Base-by-base conservation (phyloP, 2,888 invertebrate genomes). In the Pocota personata region DNA sequence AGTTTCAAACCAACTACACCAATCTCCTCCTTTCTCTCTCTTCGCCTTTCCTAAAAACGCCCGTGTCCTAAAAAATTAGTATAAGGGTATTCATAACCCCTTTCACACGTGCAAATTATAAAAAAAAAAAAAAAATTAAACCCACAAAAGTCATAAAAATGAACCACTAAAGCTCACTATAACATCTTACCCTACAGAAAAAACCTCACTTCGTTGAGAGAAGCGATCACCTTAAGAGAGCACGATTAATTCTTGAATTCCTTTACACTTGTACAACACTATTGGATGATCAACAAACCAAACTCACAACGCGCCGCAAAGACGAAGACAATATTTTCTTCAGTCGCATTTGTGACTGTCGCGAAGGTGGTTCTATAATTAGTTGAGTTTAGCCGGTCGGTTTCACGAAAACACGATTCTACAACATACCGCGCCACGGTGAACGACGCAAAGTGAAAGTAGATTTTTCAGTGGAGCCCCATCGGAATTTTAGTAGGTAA, bases 401-500 rank as follows among this genome's bases (percentile, higher is more conserved):
- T 43, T 27, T 69, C 3, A 14, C 12, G 19, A 35, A 48, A 52
- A 60, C 19, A 48, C 19, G 30, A 52, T 40, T 50, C 52, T 6
- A 24, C 67, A 14, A 7, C 16, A 30, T 19, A 46, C 16, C 35
- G 60, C 67, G 67, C 69, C 50, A 66, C 40, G 48, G 46, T 40
- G 16, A 48, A 32, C 58, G 27, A 57, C 27, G 19, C 69, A 69
- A 75, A 84, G 84, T 84, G 84, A 84, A 84, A 84, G 84, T 84
- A 69, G 32, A 79, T 60, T 67, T 50, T 40, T 72, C 60, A 48
- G 40, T 52, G 62, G 35, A 64, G 46, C 58, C 66, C 40, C 64
- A 75, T 69, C 35, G 58, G 84, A 75, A 71, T 75, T 84, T 67
- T 35, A 69, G 50, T 57, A 79, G 83, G 83, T 83, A 83, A 83